phyloP scores from a whole-genome alignment of 1,140 invertebrate genomes.

The Eriocheir sinensis region DNA sequence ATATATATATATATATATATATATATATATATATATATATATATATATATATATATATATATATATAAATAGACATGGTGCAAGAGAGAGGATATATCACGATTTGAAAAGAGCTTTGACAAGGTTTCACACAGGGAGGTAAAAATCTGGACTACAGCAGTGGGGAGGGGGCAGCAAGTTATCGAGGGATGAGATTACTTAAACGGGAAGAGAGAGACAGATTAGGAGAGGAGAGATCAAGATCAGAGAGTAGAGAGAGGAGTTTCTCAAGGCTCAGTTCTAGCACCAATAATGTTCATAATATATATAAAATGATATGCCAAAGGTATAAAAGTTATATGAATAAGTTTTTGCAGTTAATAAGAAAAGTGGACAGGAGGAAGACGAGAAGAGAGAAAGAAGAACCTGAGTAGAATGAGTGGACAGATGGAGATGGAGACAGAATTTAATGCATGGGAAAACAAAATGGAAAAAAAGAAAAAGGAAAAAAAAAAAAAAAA shows the following conservation, averaged over 20 bases:
- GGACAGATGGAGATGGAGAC: background rate
- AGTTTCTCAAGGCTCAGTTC: no score
- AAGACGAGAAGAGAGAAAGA: background rate
- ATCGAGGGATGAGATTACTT: no score
- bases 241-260: no score
- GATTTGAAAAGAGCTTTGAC: background rate
- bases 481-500: constrained; percentile 2
- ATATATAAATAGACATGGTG: background rate
- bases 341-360: no score
- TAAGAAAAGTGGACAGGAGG: background rate
- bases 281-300: no score
- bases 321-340: no score
- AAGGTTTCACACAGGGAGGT: no score
- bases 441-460: background rate
- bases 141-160: no score
- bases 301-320: no score
- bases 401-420: background rate
- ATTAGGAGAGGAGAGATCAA: no score
- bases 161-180: no score
- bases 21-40: constrained; percentile 28
- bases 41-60: constrained; percentile 28
- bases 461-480: constrained; percentile 3
- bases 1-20: constrained; percentile 28
- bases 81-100: background rate
- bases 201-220: no score